Percentiles rank a stretch among this genome's conserved stretches.
Evolutionary conservation across 2,888 invertebrate genomes (phyloP).

Genomic region (Hyalella azteca): DNA sequence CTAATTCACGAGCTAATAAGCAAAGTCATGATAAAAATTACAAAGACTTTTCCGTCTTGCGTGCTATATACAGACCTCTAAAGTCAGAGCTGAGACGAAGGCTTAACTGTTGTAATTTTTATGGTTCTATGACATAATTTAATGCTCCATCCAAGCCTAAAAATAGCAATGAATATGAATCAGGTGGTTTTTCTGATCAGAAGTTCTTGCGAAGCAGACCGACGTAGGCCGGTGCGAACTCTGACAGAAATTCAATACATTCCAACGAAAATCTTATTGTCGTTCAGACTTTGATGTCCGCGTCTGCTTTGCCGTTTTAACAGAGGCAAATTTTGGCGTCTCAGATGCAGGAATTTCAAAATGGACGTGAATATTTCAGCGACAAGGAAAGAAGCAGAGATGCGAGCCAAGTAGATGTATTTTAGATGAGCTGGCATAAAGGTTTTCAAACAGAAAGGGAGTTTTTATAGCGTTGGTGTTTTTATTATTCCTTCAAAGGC

Average conservation of each 20-base stretch:
- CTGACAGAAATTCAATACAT: slow-evolving; percentile 25
- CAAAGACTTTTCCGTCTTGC: too few relatives aligned
- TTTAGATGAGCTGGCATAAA: background rate
- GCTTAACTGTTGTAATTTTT: background rate
- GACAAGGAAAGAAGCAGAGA: background rate
- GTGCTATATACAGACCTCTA: too few relatives aligned
- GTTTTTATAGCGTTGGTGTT: too few relatives aligned
- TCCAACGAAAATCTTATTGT: slow-evolving; percentile 23
- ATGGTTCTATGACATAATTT: slow-evolving; percentile 8
- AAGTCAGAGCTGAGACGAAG: too few relatives aligned
- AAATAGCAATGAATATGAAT: slow-evolving; percentile 34
- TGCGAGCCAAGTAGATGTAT: background rate
- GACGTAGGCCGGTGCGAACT: background rate
- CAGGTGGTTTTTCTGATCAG: background rate
- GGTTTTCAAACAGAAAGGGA: background rate
- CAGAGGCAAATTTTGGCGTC: background rate
- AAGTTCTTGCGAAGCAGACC: background rate
- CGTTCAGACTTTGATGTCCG: slow-evolving; percentile 1
- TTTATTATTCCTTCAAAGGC: too few relatives aligned
- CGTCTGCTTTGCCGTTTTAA: background rate
- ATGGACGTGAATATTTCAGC: slow-evolving; percentile 2
- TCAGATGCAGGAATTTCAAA: background rate
- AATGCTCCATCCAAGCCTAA: slow-evolving; percentile 1
- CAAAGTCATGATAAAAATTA: too few relatives aligned
- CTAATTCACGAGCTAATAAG: too few relatives aligned